Evolutionary conservation across 2,113 vertebrate species (phyloP), one percentile per base, ranked within the genome.

Genomic region (Pluvianellus socialis): DNA sequence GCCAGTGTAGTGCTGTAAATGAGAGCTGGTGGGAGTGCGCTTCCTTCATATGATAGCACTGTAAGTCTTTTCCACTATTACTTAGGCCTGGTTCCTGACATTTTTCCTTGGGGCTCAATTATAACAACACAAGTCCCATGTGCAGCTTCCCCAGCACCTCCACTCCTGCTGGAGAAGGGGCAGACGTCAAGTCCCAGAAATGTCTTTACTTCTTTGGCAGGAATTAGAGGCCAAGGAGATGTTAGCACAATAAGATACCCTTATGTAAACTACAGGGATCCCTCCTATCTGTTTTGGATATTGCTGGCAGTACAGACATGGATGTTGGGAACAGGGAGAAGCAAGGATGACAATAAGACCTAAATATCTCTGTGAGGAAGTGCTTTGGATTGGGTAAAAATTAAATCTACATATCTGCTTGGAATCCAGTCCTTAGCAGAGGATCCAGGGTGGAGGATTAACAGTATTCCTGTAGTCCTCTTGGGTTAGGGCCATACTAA

Each of bases 1-100:
- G 98, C 98, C 62, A 98, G 97, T 8, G 98, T 98, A 90, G 98
- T 98, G 71, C 92, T 99, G 80, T 99, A 97, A 98, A 77, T 0
- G 3, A 45, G 63, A 86, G 71, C 71, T 86, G 61, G 10, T 92
- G 65, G 82, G 73, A 67, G 53, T 50, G 67, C 32, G 14, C 20
- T 50, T 82, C 72, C 38, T 88, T 90, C 17, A 1, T 53, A 32
- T 6, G 9, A 14, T 86, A 38, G 40, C 10, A 5, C 10, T 95
- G 85, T 96, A 94, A 94, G 92, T 94, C 18, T 35, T 94, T 95
- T 86, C 74, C 13, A 18, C 27, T 95, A 23, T 33, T 91, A 94
- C 55, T 79, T 65, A 76, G 55, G 40, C 35, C 24, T 79, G 40
- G 18, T 82, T 81, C 47, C 56, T 79, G 70, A 74, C 12, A 9